These are phyloP conservation scores for Oncopodura yosiiana DNA, from an alignment of 1,140 invertebrate species.

Conservation along the genomic window DNA sequence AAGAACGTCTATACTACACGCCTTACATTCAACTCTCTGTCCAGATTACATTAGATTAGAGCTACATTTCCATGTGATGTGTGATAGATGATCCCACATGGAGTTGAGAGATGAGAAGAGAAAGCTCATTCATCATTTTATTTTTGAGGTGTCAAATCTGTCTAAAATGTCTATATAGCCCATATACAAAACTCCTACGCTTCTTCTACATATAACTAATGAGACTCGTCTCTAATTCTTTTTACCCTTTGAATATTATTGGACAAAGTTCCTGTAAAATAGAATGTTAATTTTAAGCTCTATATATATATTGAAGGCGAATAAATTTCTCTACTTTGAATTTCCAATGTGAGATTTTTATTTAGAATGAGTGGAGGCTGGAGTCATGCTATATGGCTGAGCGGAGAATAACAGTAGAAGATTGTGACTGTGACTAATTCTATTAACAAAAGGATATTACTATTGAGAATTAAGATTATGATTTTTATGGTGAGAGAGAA, in stretches of 20 bases:
- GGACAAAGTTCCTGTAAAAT: too few relatives aligned
- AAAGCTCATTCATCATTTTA: slow-evolving; percentile 17
- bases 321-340: not conserved
- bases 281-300: too few relatives aligned
- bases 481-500: not conserved
- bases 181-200: not conserved
- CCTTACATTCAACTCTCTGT: slow-evolving; percentile 1
- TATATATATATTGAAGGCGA: too few relatives aligned
- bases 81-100: not conserved
- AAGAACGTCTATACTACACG: not conserved
- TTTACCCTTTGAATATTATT: too few relatives aligned
- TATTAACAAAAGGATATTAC: too few relatives aligned
- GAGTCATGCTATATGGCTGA: too few relatives aligned
- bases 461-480: too few relatives aligned
- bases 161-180: not conserved
- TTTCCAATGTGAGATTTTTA: too few relatives aligned
- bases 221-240: not conserved
- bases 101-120: slow-evolving; percentile 11
- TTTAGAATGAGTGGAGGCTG: too few relatives aligned
- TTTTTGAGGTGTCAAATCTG: not conserved
- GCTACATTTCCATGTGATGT: not conserved
- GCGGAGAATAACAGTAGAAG: too few relatives aligned
- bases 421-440: too few relatives aligned
- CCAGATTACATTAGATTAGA: not conserved
- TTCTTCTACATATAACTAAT: not conserved